Evolutionary conservation across 2,888 invertebrate species (phyloP), one percentile per base, ranked within the genome.

Genomic region (Syrphus vitripennis): DNA sequence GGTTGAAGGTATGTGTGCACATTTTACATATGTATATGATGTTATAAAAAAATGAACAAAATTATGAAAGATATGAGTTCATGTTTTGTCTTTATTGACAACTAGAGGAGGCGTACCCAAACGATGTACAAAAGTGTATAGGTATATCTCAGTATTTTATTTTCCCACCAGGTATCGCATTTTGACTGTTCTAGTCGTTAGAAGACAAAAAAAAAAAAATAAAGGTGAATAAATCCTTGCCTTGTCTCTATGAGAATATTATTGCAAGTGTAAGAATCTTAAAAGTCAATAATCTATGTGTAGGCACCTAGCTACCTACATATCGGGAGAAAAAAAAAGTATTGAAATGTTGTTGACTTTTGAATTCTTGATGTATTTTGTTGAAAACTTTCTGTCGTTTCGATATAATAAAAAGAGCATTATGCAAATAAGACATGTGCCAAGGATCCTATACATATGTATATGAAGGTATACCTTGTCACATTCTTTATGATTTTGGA

Each of bases 291-390:
- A 16, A 57, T 19, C 57, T 6, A n/a, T n/a, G n/a, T n/a, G n/a
- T n/a, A n/a, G n/a, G n/a, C n/a, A n/a, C n/a, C n/a, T n/a, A n/a
- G n/a, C n/a, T n/a, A n/a, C n/a, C n/a, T n/a, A n/a, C n/a, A n/a
- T 12, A 34, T 34, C n/a, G n/a, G 7, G 16, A 16, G 7, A 4
- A 57, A n/a, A n/a, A n/a, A n/a, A n/a, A 34, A 2, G 34, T 31
- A 19, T 55, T 55, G 16, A 55, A 55, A 31, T 29, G 55, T 31
- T 55, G 29, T 55, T 55, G 55, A 55, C 55, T 55, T 55, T 31
- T 16, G 55, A 55, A 24, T 55, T 55, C 31, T 55, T 55, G 31
- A 55, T 55, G 10, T 55, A 12, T 55, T 55, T 31, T 55, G 31
- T 29, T 31, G 29, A 16, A 31, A 55, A n/a, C 14, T 53, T 24